phyloP scores from a whole-genome alignment of 2,113 vertebrate species.

The Isurus oxyrinchus region DNA sequence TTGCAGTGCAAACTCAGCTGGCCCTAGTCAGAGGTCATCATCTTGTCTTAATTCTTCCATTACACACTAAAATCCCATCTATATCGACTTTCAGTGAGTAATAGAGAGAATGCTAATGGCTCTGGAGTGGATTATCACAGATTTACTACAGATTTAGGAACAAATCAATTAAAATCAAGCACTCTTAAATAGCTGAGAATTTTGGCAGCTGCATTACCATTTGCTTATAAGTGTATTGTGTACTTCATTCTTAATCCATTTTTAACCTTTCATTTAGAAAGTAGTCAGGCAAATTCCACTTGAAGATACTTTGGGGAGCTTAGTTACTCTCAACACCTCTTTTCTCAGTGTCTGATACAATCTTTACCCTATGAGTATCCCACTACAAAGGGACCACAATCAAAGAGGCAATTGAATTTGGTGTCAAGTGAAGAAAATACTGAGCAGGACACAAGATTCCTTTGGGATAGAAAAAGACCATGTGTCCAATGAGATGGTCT shows the following conservation, averaged over 20 bases:
- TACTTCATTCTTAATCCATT: constrained; percentile 11
- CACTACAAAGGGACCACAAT: neutral
- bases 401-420: neutral
- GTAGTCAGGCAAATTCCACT: neutral
- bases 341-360: neutral
- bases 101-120: constrained; percentile 52
- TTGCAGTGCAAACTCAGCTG: neutral
- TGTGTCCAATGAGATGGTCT: neutral
- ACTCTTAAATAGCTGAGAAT: constrained; percentile 9
- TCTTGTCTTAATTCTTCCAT: constrained; percentile 62
- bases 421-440: neutral
- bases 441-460: neutral
- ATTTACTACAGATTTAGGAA: constrained; percentile 37
- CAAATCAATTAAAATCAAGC: constrained; percentile 30
- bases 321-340: neutral
- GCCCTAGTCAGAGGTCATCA: constrained; percentile 38
- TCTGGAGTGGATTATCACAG: constrained; percentile 64
- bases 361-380: neutral
- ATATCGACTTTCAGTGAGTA: constrained; percentile 57
- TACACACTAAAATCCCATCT: constrained; percentile 58
- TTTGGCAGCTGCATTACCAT: neutral
- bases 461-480: neutral
- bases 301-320: neutral
- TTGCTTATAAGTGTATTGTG: constrained; percentile 1
- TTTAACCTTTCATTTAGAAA: constrained; percentile 10